Base-by-base conservation (phyloP, 2,113 vertebrate genomes). In the Craseonycteris thonglongyai region DNA sequence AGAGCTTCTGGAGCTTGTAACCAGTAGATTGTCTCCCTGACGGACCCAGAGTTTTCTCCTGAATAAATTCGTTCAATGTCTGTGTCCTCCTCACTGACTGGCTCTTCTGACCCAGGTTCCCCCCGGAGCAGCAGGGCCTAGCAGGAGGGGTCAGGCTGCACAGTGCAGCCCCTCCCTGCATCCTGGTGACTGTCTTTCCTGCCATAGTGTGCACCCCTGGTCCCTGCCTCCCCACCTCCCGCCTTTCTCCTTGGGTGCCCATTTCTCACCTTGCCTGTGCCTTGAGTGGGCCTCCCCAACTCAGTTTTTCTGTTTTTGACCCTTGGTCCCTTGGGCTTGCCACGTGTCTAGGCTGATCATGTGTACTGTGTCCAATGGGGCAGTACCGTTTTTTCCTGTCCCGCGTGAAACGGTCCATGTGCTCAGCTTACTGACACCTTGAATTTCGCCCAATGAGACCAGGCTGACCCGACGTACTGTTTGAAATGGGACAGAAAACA, bases 1-100 rank as follows among this genome's bases (percentile, higher is more conserved):
- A 96, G 93, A 98, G 98, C 98, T 98, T 97, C 96, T 93, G 93
- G 97, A 97, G 98, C 98, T 98, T 98, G 94, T 98, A 96, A 97
- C 47, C 88, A 28, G 95, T 96, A 96, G 94, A 94, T 78, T 61
- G 91, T 94, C 91, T 85, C 83, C 95, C 86, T 26, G 94, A 88
- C 2, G 51, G 88, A 96, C 90, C 83, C 91, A 59, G 66, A 96
- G 94, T 94, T 85, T 95, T 74, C 51, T 89, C 95, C 91, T 84
- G 96, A 98, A 98, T 98, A 98, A 98, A 98, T 95, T 87, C 92
- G 91, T 97, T 98, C 81, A 95, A 92, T 66, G 89, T 45, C 65
- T 68, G 78, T 87, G 88, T 82, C 51, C 56, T 91, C 51, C 21
- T 84, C 28, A 7, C 30, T 18, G 30, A 18, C 18, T 15, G 49